These are phyloP conservation scores for Micrasema longulum DNA, from an alignment of 1,140 invertebrate genomes.

Conservation along the genomic window DNA sequence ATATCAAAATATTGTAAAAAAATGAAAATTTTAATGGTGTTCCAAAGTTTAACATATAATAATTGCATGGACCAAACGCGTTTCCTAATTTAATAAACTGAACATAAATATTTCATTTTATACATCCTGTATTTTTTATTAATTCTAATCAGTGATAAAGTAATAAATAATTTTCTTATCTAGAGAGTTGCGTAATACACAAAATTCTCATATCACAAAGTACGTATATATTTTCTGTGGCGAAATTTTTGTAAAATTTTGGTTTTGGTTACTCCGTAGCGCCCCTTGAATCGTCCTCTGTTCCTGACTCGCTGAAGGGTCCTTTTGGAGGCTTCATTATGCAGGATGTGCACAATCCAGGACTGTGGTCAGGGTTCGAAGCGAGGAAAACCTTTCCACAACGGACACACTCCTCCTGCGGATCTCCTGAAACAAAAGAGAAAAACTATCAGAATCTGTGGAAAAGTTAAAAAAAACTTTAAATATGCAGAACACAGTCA, in stretches of 20 bases:
- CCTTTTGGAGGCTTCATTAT: constrained; percentile 51
- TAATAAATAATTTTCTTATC: constrained; percentile 9
- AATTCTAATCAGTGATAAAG: constrained; percentile 2
- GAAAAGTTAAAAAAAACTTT: neutral
- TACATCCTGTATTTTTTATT: constrained; percentile 6
- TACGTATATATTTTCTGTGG: neutral
- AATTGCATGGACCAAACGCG: too few species aligned
- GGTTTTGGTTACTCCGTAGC: constrained; percentile 52
- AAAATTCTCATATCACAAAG: constrained; percentile 24
- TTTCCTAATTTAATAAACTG: too few species aligned
- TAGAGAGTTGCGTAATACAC: constrained; percentile 11
- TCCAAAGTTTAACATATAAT: too few species aligned
- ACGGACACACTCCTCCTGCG: constrained; percentile 62
- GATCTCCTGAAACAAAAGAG: constrained; percentile 58
- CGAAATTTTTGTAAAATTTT: neutral
- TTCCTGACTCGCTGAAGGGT: constrained; percentile 56
- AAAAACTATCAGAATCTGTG: neutral
- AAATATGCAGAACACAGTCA: too few species aligned
- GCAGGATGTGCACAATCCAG: constrained; percentile 55
- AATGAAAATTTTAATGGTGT: too few species aligned
- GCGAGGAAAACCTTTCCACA: constrained; percentile 61
- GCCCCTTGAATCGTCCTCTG: constrained; percentile 56
- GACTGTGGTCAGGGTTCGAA: constrained; percentile 54
- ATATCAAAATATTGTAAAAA: too few species aligned
- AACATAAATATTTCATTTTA: neutral